Percentiles rank a stretch among this genome's conserved stretches.
These are phyloP conservation scores for Ctenosaura bakeri DNA, from an alignment of 2,797 vertebrate genomes.

Conservation along the genomic window DNA sequence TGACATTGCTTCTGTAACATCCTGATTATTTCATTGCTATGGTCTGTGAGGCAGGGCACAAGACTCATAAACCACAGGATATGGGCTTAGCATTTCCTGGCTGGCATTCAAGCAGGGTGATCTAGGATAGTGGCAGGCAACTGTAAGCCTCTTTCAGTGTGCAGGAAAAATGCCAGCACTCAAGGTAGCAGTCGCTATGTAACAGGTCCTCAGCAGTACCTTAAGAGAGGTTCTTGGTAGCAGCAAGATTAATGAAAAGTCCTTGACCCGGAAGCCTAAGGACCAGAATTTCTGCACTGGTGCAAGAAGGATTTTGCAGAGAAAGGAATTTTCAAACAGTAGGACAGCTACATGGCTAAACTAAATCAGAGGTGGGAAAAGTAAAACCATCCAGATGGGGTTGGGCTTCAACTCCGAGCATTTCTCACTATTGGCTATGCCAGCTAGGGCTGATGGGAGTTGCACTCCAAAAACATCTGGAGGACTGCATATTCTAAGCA, in stretches of 20 bases:
- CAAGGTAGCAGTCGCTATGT: background rate
- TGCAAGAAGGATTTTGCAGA: background rate
- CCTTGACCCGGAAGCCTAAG: background rate
- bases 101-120: background rate
- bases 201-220: background rate
- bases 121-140: background rate
- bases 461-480: no score
- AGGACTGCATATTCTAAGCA: no score
- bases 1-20: background rate
- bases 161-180: background rate
- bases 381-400: no score
- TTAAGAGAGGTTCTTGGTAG: background rate
- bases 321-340: background rate
- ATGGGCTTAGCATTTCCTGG: background rate
- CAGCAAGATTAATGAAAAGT: background rate
- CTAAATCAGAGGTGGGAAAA: no score
- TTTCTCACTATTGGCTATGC: no score
- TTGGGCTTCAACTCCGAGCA: no score
- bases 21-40: background rate
- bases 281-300: background rate
- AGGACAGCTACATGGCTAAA: background rate
- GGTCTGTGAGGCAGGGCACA: background rate
- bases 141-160: background rate
- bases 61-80: background rate
- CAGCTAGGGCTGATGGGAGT: no score